Evolutionary conservation across 2,888 invertebrate species (phyloP).

Genomic region (Tinea semifulvella): DNA sequence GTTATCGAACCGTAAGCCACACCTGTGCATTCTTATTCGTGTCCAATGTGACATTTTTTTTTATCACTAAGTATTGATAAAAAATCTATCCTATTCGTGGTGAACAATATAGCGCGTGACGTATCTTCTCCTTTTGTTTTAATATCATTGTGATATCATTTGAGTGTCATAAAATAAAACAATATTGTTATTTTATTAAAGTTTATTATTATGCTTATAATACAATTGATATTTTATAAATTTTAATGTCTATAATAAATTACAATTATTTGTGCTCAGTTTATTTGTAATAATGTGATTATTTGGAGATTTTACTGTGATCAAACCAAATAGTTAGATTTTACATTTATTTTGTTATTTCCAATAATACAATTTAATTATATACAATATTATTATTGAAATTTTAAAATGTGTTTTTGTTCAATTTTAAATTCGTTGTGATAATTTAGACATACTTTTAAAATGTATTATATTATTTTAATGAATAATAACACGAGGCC

Average conservation of each 20-base stretch:
- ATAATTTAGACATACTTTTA: background rate
- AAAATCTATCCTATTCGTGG: background rate
- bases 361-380: too few species aligned
- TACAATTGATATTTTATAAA: slow-evolving; percentile 3
- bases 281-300: slow-evolving; percentile 3
- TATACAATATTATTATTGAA: too few species aligned
- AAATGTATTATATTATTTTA: background rate
- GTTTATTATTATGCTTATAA: background rate
- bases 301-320: slow-evolving; percentile 3
- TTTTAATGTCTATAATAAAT: background rate
- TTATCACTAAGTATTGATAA: too few species aligned
- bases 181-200: background rate
- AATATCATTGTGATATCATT: background rate
- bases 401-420: too few species aligned
- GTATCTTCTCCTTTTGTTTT: background rate
- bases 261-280: background rate
- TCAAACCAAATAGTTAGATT: too few species aligned
- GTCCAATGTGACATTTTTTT: too few species aligned
- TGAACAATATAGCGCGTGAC: too few species aligned
- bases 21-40: too few species aligned
- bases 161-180: background rate
- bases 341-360: background rate
- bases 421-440: slow-evolving; percentile 9
- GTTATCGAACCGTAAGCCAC: too few species aligned
- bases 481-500: background rate